These are phyloP conservation scores for Rhincodon typus DNA, from an alignment of 2,797 vertebrate species.

Conservation along the genomic window DNA sequence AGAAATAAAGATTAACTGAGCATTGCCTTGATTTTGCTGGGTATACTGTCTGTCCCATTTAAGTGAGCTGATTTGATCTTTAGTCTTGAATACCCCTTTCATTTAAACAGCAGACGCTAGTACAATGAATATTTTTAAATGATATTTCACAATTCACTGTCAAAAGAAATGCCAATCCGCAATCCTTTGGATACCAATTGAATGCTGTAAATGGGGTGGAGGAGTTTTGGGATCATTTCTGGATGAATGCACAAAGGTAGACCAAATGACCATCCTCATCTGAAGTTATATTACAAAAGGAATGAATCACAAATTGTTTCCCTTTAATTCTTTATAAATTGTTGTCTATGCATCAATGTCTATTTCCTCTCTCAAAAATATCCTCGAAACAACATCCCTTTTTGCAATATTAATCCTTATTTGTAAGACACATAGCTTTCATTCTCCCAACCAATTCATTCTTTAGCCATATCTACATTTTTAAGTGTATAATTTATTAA, in stretches of 20 bases:
- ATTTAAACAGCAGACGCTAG: not conserved
- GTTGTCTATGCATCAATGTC: not conserved
- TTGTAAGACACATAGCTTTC: not conserved
- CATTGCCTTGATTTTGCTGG: not conserved
- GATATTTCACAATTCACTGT: not conserved
- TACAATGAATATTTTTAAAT: conserved; percentile 20
- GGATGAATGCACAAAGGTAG: not conserved
- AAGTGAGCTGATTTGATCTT: not conserved
- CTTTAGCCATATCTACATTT: not conserved
- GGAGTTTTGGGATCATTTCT: not conserved
- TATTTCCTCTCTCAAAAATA: not conserved
- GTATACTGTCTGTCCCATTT: not conserved
- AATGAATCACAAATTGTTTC: not conserved
- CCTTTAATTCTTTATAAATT: not conserved
- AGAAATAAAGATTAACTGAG: not conserved
- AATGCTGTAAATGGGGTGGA: not conserved
- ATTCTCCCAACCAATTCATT: not conserved
- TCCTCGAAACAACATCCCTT: not conserved
- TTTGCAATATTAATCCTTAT: not conserved
- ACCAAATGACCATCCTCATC: not conserved
- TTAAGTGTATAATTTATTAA: not conserved
- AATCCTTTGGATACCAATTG: not conserved
- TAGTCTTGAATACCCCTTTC: not conserved
- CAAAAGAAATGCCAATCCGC: not conserved
- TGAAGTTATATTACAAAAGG: not conserved